Evolutionary conservation across 2,797 vertebrate genomes (phyloP).

Genomic region (Melanotaenia trifasciata): DNA sequence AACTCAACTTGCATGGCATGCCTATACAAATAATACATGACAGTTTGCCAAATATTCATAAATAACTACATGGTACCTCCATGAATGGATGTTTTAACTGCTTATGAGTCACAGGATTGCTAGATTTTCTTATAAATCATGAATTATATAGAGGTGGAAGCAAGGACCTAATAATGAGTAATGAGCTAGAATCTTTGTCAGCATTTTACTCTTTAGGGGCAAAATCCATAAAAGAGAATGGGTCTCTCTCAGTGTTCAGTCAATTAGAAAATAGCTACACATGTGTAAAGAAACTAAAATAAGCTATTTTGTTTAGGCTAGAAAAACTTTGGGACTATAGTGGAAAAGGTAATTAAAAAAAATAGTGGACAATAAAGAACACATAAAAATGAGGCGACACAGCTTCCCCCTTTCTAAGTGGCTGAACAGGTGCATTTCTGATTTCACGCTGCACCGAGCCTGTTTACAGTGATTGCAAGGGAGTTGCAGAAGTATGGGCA

Average conservation of each 20-base stretch:
- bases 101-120: background rate
- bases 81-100: background rate
- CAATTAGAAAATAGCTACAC: conserved; percentile 53
- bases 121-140: conserved; percentile 1
- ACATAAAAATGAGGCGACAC: conserved; percentile 82
- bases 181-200: conserved; percentile 33
- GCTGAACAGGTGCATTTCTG: conserved; percentile 86
- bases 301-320: conserved; percentile 62
- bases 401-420: conserved; percentile 83
- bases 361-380: conserved; percentile 78
- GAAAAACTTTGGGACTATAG: conserved; percentile 65
- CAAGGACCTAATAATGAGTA: conserved; percentile 20
- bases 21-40: conserved; percentile 37
- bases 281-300: conserved; percentile 50
- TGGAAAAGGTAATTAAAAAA: conserved; percentile 67
- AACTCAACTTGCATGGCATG: conserved; percentile 34
- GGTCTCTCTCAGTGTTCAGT: conserved; percentile 34
- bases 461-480: conserved; percentile 83
- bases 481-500: conserved; percentile 77
- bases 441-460: conserved; percentile 84
- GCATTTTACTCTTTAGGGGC: conserved; percentile 51
- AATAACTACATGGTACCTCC: background rate
- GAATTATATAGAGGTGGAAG: background rate
- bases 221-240: conserved; percentile 38
- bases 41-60: conserved; percentile 22